phyloP scores from a whole-genome alignment of 2,113 vertebrate species.

The Chauna torquata region DNA sequence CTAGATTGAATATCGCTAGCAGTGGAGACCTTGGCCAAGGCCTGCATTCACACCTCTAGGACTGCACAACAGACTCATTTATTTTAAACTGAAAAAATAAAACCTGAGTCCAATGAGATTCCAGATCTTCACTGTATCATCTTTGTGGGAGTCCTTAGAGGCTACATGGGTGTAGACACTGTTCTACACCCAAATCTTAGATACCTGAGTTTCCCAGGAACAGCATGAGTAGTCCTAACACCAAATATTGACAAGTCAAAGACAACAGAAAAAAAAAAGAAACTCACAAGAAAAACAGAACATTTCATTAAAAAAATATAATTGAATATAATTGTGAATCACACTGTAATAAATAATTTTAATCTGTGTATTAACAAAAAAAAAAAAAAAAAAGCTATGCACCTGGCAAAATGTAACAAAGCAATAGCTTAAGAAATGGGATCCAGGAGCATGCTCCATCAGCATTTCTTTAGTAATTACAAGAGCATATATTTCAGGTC shows the following conservation, averaged over 20 bases:
- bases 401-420: neutral
- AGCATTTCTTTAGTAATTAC: neutral
- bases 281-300: neutral
- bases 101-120: neutral
- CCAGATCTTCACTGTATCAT: neutral
- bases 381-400: neutral
- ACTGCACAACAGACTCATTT: neutral
- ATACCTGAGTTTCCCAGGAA: neutral
- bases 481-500: neutral
- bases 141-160: neutral
- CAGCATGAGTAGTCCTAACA: neutral
- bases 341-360: neutral
- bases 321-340: neutral
- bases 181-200: neutral
- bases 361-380: neutral
- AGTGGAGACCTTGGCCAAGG: neutral
- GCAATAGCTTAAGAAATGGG: neutral
- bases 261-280: neutral
- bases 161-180: neutral
- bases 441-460: neutral
- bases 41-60: neutral
- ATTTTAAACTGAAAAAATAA: neutral
- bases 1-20: neutral
- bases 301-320: constrained; percentile 1
- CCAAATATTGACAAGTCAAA: neutral